Evolutionary conservation across 2,888 invertebrate genomes (phyloP).

Genomic region (Nesidiocoris tenuis): DNA sequence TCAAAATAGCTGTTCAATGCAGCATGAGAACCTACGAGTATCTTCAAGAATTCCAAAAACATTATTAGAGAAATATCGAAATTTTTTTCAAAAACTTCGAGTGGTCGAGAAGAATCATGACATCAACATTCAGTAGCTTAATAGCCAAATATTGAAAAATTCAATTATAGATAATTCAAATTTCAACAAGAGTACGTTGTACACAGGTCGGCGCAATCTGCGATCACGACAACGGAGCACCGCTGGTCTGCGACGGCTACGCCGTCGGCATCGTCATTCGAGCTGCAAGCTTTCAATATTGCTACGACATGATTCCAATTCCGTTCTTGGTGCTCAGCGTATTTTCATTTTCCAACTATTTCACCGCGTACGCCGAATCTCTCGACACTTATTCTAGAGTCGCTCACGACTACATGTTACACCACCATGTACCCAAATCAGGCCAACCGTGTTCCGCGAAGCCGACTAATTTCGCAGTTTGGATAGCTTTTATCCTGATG

Average conservation of each 20-base stretch:
- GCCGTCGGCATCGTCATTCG: constrained; percentile 7
- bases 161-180: no score
- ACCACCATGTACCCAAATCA: no score
- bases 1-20: no score
- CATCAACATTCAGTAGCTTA: not conserved
- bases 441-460: no score
- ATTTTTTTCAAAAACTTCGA: no score
- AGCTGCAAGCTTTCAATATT: not conserved
- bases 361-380: not conserved
- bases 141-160: no score
- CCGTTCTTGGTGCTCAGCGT: not conserved
- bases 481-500: no score
- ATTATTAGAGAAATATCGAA: no score
- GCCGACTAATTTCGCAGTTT: no score
- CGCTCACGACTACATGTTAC: not conserved
- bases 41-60: no score
- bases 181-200: no score
- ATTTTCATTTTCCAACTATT: not conserved
- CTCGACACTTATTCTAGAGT: not conserved
- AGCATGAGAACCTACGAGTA: no score
- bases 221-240: constrained; percentile 23
- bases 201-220: constrained; percentile 13
- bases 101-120: not conserved
- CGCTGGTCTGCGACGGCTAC: constrained; percentile 18
- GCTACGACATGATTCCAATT: constrained; percentile 1